Percentiles rank a stretch among this genome's conserved stretches.
Conservation (phyloP, 64 coral and sea anemone genomes). For the Pachyseris speciosa region DNA sequence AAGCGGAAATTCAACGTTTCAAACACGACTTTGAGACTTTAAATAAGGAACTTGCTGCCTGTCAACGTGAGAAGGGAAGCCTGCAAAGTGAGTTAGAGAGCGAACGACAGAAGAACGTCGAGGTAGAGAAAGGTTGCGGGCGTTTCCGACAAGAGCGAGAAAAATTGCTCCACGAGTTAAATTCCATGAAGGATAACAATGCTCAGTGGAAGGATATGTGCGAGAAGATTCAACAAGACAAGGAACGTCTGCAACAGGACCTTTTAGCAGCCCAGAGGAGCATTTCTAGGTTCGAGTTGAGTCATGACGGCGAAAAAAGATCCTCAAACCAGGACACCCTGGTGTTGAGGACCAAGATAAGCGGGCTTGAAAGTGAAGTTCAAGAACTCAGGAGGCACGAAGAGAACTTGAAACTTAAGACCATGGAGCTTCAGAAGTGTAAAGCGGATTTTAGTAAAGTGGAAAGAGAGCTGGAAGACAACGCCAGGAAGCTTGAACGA, state of each 20-base stretch:
- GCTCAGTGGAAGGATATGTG: conserved; percentile 96
- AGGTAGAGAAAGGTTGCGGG: conserved; percentile 41
- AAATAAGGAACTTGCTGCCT: conserved; percentile 61
- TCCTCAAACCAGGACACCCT: conserved; percentile 46
- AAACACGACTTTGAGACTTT: conserved; percentile 72
- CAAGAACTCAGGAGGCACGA: conserved; percentile 50
- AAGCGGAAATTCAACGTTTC: conserved; percentile 74
- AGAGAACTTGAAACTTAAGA: conserved; percentile 30
- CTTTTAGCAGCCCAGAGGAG: conserved; percentile 69
- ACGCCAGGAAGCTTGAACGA: conserved; percentile 46
- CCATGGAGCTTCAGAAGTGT: conserved; percentile 36
- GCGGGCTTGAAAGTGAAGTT: conserved; percentile 64
- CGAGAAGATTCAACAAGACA: conserved; percentile 91
- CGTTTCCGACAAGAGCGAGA: conserved; percentile 72
- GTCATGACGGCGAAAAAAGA: conserved; percentile 61
- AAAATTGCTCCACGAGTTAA: conserved; percentile 78
- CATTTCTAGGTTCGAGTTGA: conserved; percentile 61
- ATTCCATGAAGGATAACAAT: conserved; percentile 89
- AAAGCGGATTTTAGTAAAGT: conserved; percentile 48
- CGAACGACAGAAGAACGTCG: conserved; percentile 29
- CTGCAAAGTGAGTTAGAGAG: conserved; percentile 41
- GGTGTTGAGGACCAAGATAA: conserved; percentile 62
- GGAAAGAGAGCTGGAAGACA: conserved; percentile 70
- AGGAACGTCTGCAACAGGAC: conserved; percentile 85
- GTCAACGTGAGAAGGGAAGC: conserved; percentile 70